phyloP scores from a whole-genome alignment of 2,113 vertebrate genomes.

The Rhinolophus sinicus region DNA sequence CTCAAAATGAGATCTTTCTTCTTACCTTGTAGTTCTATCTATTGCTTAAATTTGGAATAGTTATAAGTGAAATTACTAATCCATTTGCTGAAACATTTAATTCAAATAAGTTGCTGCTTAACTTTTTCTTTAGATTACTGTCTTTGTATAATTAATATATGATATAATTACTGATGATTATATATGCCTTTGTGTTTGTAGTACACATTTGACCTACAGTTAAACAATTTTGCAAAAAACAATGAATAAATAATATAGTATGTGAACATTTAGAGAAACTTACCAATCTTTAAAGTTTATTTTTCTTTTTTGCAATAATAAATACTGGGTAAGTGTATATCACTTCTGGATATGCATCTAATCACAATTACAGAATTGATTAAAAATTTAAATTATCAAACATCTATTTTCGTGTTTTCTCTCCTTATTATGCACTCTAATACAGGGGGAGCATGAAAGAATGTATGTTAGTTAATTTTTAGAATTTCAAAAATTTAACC shows the following conservation, averaged over 20 bases:
- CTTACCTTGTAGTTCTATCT: background rate
- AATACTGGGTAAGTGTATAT: background rate
- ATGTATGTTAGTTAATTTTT: background rate
- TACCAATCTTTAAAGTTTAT: background rate
- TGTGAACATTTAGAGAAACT: conserved; percentile 10
- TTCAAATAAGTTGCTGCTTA: background rate
- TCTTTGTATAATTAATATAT: background rate
- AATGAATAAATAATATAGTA: background rate
- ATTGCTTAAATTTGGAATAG: conserved; percentile 44
- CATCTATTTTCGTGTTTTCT: background rate
- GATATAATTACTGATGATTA: background rate
- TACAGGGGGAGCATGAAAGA: background rate
- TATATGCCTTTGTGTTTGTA: background rate
- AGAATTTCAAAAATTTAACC: background rate
- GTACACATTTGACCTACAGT: background rate
- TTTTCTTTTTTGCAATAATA: background rate
- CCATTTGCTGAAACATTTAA: conserved; percentile 34
- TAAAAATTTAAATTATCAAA: background rate
- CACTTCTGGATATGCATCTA: background rate
- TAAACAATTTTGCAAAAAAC: conserved; percentile 46
- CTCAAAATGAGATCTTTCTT: background rate
- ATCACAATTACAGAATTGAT: background rate
- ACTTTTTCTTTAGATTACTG: background rate
- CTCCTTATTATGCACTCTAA: background rate
- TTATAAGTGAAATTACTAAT: background rate